Base-by-base conservation (phyloP, 2,113 vertebrate genomes). In the Eclectus roratus region DNA sequence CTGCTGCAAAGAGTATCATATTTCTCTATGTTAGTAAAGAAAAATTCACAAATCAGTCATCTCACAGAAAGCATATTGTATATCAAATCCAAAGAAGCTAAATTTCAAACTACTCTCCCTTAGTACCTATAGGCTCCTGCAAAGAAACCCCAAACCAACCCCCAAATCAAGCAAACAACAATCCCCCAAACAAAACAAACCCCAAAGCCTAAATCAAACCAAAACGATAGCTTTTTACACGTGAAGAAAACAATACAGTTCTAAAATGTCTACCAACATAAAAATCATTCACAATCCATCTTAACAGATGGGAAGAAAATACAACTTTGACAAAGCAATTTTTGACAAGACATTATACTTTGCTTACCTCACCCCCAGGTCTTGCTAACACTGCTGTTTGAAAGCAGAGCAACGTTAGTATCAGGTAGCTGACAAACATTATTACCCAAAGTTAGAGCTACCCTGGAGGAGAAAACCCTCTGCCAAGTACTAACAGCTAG, bases 311-410 rank as follows among this genome's bases (percentile, higher is more conserved):
- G 4, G 80, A 77, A 86, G 61, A 78, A 93, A 95, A 91, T 3
- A 44, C 17, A 85, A 47, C 44, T 80, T 90, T 89, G 94, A 92
- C 76, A 84, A 89, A 91, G 89, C 28, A 14, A 78, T 85, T 97
- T 96, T 88, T 92, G 96, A 97, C 91, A 94, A 97, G 97, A 95
- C 80, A 70, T 90, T 88, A 81, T 79, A 76, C 79, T 95, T 97
- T 85, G 96, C 98, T 98, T 99, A 99, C 99, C 99, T 99, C 98
- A 96, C 97, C 97, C 97, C 97, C 98, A 95, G 98, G 98, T 98
- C 98, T 98, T 94, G 98, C 98, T 98, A 98, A 94, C 88, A 96
- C 89, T 96, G 97, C 97, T 97, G 98, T 97, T 70, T 99, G 98
- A 96, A 98, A 98, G 98, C 98, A 98, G 97, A 98, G 95, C 92